phyloP scores from a whole-genome alignment of 2,797 vertebrate genomes.

The Vespertilio murinus region DNA sequence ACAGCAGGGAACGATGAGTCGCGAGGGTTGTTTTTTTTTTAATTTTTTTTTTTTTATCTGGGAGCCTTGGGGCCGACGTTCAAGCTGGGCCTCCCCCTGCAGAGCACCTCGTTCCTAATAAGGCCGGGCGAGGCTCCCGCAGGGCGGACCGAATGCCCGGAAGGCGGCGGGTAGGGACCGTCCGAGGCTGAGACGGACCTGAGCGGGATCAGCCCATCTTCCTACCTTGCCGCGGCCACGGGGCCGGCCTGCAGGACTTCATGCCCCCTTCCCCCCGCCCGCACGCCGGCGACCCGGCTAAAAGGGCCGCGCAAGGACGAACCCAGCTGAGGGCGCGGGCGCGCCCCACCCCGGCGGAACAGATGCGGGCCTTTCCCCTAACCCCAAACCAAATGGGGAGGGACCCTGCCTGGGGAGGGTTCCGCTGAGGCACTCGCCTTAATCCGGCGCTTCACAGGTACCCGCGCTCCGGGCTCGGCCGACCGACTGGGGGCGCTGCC shows the following conservation, averaged over 20 bases:
- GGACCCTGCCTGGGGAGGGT: background rate
- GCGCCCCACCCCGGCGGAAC: background rate
- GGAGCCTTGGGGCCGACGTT: background rate
- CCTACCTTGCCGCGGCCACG: background rate
- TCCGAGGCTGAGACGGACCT: background rate
- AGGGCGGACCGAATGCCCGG: background rate
- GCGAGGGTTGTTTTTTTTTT: background rate
- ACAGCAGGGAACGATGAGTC: background rate
- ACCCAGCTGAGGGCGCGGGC: background rate
- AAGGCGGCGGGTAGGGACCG: background rate
- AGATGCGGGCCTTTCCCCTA: background rate
- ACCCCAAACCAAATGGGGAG: constrained; percentile 11
- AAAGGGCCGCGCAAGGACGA: background rate
- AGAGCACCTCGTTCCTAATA: background rate
- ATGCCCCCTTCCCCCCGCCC: background rate
- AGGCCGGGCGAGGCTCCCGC: background rate
- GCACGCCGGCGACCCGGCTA: background rate
- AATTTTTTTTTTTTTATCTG: background rate
- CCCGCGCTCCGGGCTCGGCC: background rate
- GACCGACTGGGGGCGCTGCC: background rate
- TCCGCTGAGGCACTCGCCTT: background rate
- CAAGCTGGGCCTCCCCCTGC: background rate
- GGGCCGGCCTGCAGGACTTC: background rate
- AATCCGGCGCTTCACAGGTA: background rate
- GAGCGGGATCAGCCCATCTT: background rate